Conservation (phyloP, 2,888 invertebrate genomes). For the Serripes groenlandicus region DNA sequence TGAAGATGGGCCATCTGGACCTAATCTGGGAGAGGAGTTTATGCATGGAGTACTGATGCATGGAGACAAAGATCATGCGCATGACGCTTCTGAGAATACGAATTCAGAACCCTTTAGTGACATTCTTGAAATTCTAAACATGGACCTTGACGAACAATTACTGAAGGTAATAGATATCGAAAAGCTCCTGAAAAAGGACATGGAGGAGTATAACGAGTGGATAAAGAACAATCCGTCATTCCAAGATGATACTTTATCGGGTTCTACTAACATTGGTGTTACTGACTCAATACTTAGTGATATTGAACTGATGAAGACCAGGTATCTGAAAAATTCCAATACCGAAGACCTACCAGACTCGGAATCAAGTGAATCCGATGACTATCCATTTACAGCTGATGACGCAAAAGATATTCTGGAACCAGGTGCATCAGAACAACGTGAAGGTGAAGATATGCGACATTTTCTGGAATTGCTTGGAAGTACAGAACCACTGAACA, state of each 20-base stretch:
- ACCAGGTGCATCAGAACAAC: slow-evolving; percentile 12
- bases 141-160: slow-evolving; percentile 59
- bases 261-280: slow-evolving; percentile 55
- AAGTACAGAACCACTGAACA: slow-evolving; percentile 71
- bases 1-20: slow-evolving; percentile 29
- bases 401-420: slow-evolving; percentile 42
- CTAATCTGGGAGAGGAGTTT: slow-evolving; percentile 51
- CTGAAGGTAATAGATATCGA: slow-evolving; percentile 62
- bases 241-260: slow-evolving; percentile 45
- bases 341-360: slow-evolving; percentile 16
- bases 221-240: slow-evolving; percentile 52
- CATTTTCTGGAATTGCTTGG: slow-evolving; percentile 74
- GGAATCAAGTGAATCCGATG: slow-evolving; percentile 29
- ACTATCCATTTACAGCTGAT: slow-evolving; percentile 64
- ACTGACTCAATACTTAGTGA: slow-evolving; percentile 63
- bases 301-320: slow-evolving; percentile 70
- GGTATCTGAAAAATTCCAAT: slow-evolving; percentile 57
- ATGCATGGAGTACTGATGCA: slow-evolving; percentile 72
- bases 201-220: slow-evolving; percentile 69
- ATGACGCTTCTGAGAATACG: neutral
- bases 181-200: slow-evolving; percentile 60
- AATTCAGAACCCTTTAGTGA: slow-evolving; percentile 46
- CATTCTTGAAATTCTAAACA: slow-evolving; percentile 43
- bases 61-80: slow-evolving; percentile 48
- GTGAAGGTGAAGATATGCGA: slow-evolving; percentile 64